Percentiles rank a stretch among this genome's conserved stretches.
phyloP scores from a whole-genome alignment of 2,888 invertebrate species.

The Parapristionchus giblindavisi region DNA sequence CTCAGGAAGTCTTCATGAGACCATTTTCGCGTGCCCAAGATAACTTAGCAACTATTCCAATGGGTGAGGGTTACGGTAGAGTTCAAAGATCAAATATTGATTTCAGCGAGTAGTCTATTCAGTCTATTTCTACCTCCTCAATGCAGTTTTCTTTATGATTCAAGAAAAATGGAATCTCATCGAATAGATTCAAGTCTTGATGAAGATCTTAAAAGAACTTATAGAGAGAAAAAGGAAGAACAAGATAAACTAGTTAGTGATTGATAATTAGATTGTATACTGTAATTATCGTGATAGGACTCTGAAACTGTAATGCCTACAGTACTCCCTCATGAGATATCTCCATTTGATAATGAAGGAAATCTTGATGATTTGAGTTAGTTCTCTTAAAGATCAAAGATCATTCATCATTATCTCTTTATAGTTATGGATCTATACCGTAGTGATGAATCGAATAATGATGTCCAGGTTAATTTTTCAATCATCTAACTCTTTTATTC shows the following conservation, averaged over 20 bases:
- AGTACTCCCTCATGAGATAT: background rate
- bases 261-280: background rate
- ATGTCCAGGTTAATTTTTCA: no score
- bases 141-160: slow-evolving; percentile 31
- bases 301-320: slow-evolving; percentile 9
- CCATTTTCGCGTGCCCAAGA: slow-evolving; percentile 25
- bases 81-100: background rate
- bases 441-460: background rate
- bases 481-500: no score
- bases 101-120: slow-evolving; percentile 10
- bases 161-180: slow-evolving; percentile 16
- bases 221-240: slow-evolving; percentile 24
- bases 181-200: slow-evolving; percentile 32
- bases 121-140: slow-evolving; percentile 6
- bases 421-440: slow-evolving; percentile 10
- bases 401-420: background rate
- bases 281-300: background rate
- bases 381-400: background rate
- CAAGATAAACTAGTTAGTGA: background rate
- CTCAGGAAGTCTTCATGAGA: slow-evolving; percentile 36
- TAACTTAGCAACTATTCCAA: background rate
- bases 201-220: slow-evolving; percentile 35
- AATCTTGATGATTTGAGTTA: slow-evolving; percentile 30
- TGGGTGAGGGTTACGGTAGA: background rate
- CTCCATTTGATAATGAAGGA: slow-evolving; percentile 19